These are phyloP conservation scores for Podarcis raffonei DNA, from an alignment of 2,113 vertebrate genomes.

Conservation along the genomic window DNA sequence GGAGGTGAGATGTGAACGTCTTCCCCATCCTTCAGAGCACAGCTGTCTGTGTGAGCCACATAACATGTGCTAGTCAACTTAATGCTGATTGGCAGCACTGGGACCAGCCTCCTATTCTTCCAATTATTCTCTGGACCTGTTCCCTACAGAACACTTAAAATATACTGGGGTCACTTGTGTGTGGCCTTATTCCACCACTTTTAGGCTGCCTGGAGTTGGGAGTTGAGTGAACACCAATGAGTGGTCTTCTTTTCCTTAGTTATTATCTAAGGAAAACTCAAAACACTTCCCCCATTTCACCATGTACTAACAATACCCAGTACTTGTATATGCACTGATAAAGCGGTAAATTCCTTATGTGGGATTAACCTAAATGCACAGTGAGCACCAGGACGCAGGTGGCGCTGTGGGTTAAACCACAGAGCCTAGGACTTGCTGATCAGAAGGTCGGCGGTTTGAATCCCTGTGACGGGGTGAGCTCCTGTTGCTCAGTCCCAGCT, in stretches of 20 bases:
- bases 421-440: no score
- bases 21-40: not conserved
- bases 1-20: not conserved
- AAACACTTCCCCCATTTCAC: not conserved
- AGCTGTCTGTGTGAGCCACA: not conserved
- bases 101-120: not conserved
- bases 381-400: not conserved
- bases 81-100: not conserved
- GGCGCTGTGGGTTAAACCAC: no score
- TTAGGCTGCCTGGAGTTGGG: not conserved
- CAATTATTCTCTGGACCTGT: not conserved
- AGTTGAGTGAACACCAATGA: not conserved
- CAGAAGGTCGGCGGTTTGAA: no score
- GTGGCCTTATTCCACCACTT: not conserved
- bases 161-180: not conserved
- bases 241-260: not conserved
- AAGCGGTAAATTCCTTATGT: not conserved
- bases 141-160: not conserved
- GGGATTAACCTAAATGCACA: not conserved
- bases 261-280: not conserved
- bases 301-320: not conserved
- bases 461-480: no score
- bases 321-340: not conserved
- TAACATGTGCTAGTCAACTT: not conserved
- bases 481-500: no score